Evolutionary conservation across 2,888 invertebrate species (phyloP).

Genomic region (Entomobrya multifasciata): DNA sequence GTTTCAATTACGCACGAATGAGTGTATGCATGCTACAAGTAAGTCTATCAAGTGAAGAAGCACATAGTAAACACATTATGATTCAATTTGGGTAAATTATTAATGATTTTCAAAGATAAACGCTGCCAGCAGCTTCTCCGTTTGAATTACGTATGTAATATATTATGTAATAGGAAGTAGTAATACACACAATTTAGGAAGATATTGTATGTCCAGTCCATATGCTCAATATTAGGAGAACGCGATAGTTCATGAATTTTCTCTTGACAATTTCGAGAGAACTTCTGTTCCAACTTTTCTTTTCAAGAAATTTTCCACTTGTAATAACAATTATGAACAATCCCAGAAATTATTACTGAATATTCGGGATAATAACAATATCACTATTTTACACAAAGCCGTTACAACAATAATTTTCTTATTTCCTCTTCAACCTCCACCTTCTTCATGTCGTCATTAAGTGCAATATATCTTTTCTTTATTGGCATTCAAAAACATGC

Average conservation of each 20-base stretch:
- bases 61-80: constrained; percentile 45
- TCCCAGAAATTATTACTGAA: background rate
- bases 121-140: constrained; percentile 31
- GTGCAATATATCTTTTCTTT: constrained; percentile 1
- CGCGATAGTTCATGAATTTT: too few relatives aligned
- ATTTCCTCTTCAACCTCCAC: constrained; percentile 15
- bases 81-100: constrained; percentile 49
- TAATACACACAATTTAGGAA: too few relatives aligned
- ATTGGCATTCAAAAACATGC: background rate
- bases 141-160: too few relatives aligned
- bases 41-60: background rate
- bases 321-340: too few relatives aligned
- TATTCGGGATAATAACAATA: constrained; percentile 54
- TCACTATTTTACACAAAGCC: constrained; percentile 14
- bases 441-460: constrained; percentile 28
- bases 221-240: too few relatives aligned
- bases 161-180: too few relatives aligned
- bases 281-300: too few relatives aligned
- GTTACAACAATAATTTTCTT: constrained; percentile 34
- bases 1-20: background rate
- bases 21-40: background rate
- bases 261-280: too few relatives aligned
- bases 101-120: constrained; percentile 44
- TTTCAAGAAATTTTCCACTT: too few relatives aligned
- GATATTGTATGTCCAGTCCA: too few relatives aligned